phyloP scores from a whole-genome alignment of 2,113 vertebrate species.

The Zapus hudsonius region DNA sequence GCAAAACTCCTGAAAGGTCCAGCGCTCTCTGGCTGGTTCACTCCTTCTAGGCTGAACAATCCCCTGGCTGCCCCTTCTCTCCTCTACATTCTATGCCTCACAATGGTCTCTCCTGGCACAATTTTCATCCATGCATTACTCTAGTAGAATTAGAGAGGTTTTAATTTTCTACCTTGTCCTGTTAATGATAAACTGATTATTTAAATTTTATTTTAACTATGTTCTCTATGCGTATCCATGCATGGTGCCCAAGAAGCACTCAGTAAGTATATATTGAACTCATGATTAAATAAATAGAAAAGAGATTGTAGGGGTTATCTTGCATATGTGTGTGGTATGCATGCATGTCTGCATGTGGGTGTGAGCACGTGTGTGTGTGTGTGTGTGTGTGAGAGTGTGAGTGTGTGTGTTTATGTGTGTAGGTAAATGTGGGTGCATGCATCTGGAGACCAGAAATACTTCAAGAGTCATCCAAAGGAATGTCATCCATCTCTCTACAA shows the following conservation, averaged over 20 bases:
- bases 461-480: too few species aligned
- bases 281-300: constrained; percentile 36
- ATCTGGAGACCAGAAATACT: too few species aligned
- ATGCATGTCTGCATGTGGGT: too few species aligned
- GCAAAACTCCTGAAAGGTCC: neutral
- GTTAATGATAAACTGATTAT: constrained; percentile 7
- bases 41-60: neutral
- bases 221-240: neutral
- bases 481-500: too few species aligned
- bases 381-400: too few species aligned
- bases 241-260: neutral
- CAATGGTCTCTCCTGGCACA: neutral
- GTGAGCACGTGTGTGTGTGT: too few species aligned
- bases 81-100: neutral
- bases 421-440: too few species aligned
- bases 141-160: constrained; percentile 6
- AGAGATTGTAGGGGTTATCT: neutral
- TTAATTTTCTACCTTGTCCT: neutral
- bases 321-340: too few species aligned
- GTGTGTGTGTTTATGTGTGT: too few species aligned
- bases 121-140: neutral
- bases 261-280: neutral
- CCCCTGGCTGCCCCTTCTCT: neutral
- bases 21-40: neutral
- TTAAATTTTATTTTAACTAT: neutral